Conservation (phyloP, 2,113 vertebrate genomes). For the Actenoides lindsayi region DNA sequence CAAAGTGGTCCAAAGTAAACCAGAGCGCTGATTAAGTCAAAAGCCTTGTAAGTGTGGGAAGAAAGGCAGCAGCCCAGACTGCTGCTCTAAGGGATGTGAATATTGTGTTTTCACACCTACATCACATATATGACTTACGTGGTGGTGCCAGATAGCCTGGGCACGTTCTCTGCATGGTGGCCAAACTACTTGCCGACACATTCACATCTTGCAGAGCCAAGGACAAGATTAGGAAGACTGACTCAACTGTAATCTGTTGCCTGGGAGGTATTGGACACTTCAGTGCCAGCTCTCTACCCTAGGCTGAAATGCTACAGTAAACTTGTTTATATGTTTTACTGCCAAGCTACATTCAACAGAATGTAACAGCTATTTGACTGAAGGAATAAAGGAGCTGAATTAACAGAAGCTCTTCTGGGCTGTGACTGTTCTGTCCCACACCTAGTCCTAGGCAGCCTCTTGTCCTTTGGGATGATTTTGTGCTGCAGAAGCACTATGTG, state of each 20-base stretch:
- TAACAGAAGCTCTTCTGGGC: neutral
- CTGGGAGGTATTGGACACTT: neutral
- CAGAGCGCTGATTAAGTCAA: neutral
- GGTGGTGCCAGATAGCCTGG: fast-evolving
- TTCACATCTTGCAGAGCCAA: neutral
- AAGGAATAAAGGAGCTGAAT: neutral
- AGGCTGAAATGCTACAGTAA: neutral
- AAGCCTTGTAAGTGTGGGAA: fast-evolving
- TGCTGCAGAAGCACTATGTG: neutral
- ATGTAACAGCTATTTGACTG: neutral
- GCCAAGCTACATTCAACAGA: neutral
- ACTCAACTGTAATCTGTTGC: neutral
- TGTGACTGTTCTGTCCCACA: neutral
- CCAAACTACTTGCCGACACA: neutral
- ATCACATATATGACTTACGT: neutral
- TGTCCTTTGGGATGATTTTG: neutral
- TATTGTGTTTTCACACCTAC: neutral
- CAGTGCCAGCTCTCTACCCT: neutral
- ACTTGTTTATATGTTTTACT: neutral
- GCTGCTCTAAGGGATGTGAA: neutral
- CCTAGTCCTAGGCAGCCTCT: neutral
- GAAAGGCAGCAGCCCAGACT: neutral
- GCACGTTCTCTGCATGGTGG: neutral
- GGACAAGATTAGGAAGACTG: neutral
- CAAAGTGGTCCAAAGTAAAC: neutral